These are phyloP conservation scores for Actenoides lindsayi DNA, from an alignment of 2,113 vertebrate species.

Conservation along the genomic window DNA sequence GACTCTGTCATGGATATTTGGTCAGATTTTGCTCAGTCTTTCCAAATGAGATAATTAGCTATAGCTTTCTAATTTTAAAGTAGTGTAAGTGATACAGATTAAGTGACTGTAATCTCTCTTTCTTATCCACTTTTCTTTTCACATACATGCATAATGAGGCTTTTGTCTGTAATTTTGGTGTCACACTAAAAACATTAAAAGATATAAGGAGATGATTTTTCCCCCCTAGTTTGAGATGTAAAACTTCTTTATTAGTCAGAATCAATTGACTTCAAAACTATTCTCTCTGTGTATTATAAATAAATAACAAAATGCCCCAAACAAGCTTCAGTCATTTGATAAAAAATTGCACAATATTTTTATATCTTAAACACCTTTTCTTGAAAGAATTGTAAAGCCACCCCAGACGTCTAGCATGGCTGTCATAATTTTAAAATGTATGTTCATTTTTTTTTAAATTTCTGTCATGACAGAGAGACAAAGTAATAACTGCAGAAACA, in stretches of 20 bases:
- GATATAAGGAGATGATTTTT: neutral
- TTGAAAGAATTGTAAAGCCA: neutral
- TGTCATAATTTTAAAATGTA: slow-evolving; percentile 5
- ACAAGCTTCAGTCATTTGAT: slow-evolving; percentile 22
- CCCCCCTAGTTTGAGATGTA: neutral
- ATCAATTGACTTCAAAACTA: neutral
- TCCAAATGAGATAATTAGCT: slow-evolving; percentile 73
- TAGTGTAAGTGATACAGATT: slow-evolving; percentile 64
- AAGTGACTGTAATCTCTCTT: slow-evolving; percentile 56
- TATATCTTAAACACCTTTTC: neutral
- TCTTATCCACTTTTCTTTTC: slow-evolving; percentile 57
- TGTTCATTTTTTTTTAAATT: neutral
- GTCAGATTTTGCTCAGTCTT: slow-evolving; percentile 62
- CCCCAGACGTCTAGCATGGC: neutral
- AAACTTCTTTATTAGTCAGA: slow-evolving; percentile 18
- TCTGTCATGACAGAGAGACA: slow-evolving; percentile 1
- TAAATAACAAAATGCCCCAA: neutral
- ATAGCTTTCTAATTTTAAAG: slow-evolving; percentile 65
- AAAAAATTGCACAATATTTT: neutral
- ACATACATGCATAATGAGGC: slow-evolving; percentile 10
- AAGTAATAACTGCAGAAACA: slow-evolving; percentile 22
- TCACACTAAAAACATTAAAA: slow-evolving; percentile 37
- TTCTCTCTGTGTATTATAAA: neutral
- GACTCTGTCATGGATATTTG: slow-evolving; percentile 64
- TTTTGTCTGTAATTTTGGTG: slow-evolving; percentile 53